Base-by-base conservation (phyloP, 2,797 vertebrate genomes). In the Tinamus major region DNA sequence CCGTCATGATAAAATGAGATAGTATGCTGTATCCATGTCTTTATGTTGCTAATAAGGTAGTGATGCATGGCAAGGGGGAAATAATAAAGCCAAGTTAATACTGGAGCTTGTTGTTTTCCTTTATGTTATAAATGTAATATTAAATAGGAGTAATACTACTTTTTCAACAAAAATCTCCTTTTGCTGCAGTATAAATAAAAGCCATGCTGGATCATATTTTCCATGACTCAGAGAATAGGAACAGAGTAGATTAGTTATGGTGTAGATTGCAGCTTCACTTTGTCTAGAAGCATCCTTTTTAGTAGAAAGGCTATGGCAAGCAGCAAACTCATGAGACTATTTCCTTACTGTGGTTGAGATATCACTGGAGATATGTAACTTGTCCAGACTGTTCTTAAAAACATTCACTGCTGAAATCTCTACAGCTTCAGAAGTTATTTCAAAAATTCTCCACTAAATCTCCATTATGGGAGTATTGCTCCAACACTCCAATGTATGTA, bases 1-100 rank as follows among this genome's bases (percentile, higher is more conserved):
- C 84, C 92, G 84, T 87, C 67, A 94, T 88, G 71, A 95, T 90
- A 96, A 96, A 94, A 95, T 67, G 78, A 91, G 65, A 24, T 49
- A 49, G 48, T 49, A 49, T 94, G 95, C 75, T 61, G 35, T 65
- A 79, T 79, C 84, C 69, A 27, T 80, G 92, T 91, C 89, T 96
- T 93, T 93, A 90, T 75, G 93, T 92, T 94, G 70, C 42, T 94
- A 87, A 97, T 96, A 93, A 96, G 84, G 79, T 79, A 90, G 56
- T 4, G 53, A 94, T 51, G 78, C 71, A 65, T 83, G 85, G 58
- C 27, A 92, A 92, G 94, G 68, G 69, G 46, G 41, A 96, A 94
- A 84, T 42, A 90, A 95, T 65, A 95, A 95, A 87, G 49, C 49
- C 46, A 92, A 91, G 90, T 77, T 89, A 89, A 93, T 95, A 72